Evolutionary conservation across 1,140 invertebrate species (phyloP).

Genomic region (Pteromalus puparum): DNA sequence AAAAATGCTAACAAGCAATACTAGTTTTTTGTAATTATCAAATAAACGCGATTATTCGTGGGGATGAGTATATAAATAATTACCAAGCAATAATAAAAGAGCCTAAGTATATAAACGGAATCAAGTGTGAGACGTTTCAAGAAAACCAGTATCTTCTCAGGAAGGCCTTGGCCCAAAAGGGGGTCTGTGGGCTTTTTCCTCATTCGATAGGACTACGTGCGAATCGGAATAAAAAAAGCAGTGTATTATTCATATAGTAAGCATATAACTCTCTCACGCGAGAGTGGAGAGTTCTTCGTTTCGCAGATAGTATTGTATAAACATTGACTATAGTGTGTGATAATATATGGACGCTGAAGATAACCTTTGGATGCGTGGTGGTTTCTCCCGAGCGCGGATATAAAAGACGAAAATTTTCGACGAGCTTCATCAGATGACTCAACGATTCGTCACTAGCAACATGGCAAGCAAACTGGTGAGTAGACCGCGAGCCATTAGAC

Average conservation of each 20-base stretch:
- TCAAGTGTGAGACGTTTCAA: neutral
- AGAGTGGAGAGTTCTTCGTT: neutral
- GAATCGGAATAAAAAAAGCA: neutral
- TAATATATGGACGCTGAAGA: neutral
- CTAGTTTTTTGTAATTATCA: no score
- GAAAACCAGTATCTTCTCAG: neutral
- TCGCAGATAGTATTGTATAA: neutral
- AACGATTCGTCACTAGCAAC: neutral
- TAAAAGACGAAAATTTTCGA: constrained; percentile 21
- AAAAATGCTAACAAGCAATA: no score
- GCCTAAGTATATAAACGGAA: no score
- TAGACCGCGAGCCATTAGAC: neutral
- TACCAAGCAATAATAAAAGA: neutral
- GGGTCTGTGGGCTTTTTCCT: neutral
- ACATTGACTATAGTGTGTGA: neutral
- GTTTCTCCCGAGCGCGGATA: neutral
- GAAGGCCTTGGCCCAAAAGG: neutral
- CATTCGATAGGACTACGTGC: neutral
- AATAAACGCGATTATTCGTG: no score
- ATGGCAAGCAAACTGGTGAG: constrained; percentile 42
- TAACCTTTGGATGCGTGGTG: constrained; percentile 6
- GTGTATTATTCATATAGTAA: neutral
- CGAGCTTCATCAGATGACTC: neutral
- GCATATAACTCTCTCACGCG: neutral
- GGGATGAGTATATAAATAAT: no score